phyloP scores from a whole-genome alignment of 2,113 vertebrate species.

The Gila orcuttii region DNA sequence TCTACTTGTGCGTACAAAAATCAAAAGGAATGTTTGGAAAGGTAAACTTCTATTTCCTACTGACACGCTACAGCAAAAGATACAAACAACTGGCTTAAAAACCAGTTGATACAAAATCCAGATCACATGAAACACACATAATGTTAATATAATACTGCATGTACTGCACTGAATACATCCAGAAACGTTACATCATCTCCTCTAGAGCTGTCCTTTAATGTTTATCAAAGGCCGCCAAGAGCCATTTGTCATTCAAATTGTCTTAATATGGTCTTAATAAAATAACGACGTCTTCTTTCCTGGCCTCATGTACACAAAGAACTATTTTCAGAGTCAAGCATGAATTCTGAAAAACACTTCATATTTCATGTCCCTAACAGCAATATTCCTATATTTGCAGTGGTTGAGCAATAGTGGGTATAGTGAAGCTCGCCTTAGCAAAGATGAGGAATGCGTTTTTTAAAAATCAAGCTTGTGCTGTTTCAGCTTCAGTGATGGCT shows the following conservation, averaged over 20 bases:
- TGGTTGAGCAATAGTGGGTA: background rate
- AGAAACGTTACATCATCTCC: slow-evolving; percentile 40
- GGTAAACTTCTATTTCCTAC: too few species aligned
- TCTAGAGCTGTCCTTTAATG: slow-evolving; percentile 45
- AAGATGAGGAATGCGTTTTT: background rate
- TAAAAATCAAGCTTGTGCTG: background rate
- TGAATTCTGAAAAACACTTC: slow-evolving; percentile 26
- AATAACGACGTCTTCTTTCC: slow-evolving; percentile 22
- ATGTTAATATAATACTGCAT: background rate
- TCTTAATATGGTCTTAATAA: slow-evolving; percentile 45
- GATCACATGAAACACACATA: background rate
- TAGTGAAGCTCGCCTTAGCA: background rate
- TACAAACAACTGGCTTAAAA: too few species aligned
- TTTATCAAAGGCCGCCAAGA: slow-evolving; percentile 47
- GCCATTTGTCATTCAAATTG: slow-evolving; percentile 34
- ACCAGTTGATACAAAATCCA: background rate
- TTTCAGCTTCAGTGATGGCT: background rate
- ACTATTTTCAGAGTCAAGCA: slow-evolving; percentile 37
- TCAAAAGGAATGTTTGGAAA: too few species aligned
- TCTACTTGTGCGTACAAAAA: too few species aligned
- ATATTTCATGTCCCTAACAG: background rate
- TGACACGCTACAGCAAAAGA: too few species aligned
- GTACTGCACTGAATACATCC: slow-evolving; percentile 38
- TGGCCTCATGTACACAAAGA: background rate
- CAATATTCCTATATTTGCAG: background rate